phyloP scores from a whole-genome alignment of 2,888 invertebrate genomes.

The Ommatoiulus sabulosus region DNA sequence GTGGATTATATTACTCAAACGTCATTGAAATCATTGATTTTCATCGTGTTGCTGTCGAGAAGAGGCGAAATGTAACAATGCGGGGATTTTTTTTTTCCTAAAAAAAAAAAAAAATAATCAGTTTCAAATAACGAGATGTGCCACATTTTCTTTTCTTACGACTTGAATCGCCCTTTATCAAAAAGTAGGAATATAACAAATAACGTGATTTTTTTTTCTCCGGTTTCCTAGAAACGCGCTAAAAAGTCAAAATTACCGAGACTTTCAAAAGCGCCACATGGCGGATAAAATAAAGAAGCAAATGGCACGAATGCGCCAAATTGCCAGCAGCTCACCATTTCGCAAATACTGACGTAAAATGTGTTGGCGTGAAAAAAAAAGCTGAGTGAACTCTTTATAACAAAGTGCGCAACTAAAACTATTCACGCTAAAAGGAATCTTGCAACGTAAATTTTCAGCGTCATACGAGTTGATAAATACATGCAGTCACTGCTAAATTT shows the following conservation, averaged over 20 bases:
- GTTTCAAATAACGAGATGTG: slow-evolving; percentile 30
- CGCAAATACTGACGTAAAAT: too few species aligned
- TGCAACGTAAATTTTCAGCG: too few species aligned
- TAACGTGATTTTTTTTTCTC: background rate
- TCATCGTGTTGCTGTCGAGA: background rate
- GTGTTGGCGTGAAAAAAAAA: too few species aligned
- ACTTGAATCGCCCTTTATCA: slow-evolving; percentile 2
- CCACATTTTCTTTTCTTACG: slow-evolving; percentile 34
- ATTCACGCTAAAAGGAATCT: too few species aligned
- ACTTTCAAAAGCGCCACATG: background rate
- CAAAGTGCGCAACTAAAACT: too few species aligned
- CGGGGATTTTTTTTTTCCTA: slow-evolving; percentile 27
- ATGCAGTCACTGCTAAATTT: too few species aligned
- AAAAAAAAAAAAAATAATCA: slow-evolving; percentile 1
- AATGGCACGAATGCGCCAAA: background rate
- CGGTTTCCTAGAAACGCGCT: background rate
- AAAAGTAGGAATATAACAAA: background rate
- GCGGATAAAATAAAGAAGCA: background rate
- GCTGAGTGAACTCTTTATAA: too few species aligned
- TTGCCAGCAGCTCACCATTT: background rate
- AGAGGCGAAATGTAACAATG: slow-evolving; percentile 1
- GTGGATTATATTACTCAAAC: slow-evolving; percentile 43
- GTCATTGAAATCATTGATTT: slow-evolving; percentile 39
- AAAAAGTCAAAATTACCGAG: background rate
- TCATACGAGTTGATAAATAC: too few species aligned